Percentiles rank a stretch among this genome's conserved stretches.
These are phyloP conservation scores for Porites evermanni DNA, from an alignment of 92 coral and sea anemone species.

Conservation along the genomic window DNA sequence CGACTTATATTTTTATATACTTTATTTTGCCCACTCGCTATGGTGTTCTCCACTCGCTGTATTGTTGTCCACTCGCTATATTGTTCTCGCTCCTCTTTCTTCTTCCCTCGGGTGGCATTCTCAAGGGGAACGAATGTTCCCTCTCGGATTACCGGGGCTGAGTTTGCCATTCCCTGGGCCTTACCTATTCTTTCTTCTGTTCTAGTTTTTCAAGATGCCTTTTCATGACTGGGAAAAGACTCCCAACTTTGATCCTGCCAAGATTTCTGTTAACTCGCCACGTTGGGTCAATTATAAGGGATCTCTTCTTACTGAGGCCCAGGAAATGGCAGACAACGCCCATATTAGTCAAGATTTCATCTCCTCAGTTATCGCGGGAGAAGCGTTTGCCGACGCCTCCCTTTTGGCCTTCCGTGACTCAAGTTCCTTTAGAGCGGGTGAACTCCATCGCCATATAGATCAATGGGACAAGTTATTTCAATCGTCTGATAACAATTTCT, in stretches of 20 bases:
- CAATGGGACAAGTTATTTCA: conserved; percentile 35
- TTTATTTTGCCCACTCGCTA: background rate
- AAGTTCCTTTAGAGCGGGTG: conserved; percentile 39
- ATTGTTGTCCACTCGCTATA: no score
- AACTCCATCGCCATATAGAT: conserved; percentile 40
- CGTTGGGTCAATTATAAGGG: conserved; percentile 36
- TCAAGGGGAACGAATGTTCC: conserved; percentile 32
- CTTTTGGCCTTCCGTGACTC: conserved; percentile 56
- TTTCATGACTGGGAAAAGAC: conserved; percentile 42
- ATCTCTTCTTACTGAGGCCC: conserved; percentile 19
- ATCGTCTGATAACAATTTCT: conserved; percentile 5
- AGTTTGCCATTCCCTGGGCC: conserved; percentile 32
- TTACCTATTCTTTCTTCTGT: background rate
- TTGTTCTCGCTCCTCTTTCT: conserved; percentile 14
- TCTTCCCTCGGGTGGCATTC: conserved; percentile 39
- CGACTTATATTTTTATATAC: background rate
- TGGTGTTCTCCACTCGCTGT: no score
- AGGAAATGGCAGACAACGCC: conserved; percentile 41
- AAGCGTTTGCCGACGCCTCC: conserved; percentile 38
- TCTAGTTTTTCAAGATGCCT: conserved; percentile 17
- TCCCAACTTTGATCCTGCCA: conserved; percentile 41
- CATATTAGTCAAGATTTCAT: conserved; percentile 12
- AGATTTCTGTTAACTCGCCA: conserved; percentile 10
- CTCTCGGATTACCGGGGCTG: conserved; percentile 30
- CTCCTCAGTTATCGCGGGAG: conserved; percentile 29